These are phyloP conservation scores for Stichopus horrens DNA, from an alignment of 53 echinoderm and acorn worm species.

Conservation along the genomic window DNA sequence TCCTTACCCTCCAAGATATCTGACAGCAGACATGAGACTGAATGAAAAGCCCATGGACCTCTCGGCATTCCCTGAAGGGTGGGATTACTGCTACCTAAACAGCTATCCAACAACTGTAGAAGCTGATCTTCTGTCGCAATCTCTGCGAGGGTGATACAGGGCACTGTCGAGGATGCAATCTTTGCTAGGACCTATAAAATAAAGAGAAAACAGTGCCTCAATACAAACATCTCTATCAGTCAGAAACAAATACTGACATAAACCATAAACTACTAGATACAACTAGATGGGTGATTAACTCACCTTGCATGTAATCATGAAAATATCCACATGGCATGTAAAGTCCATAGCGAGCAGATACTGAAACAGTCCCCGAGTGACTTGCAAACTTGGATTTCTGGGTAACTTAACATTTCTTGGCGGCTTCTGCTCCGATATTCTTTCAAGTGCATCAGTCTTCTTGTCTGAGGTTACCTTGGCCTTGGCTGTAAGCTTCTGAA, in stretches of 20 bases:
- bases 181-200: conserved; percentile 77
- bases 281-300: conserved; percentile 3
- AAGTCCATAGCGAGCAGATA: conserved; percentile 95
- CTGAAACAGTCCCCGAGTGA: conserved; percentile 80
- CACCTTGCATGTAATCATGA: conserved; percentile 98
- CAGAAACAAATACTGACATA: not conserved
- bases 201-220: not conserved
- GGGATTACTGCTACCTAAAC: conserved; percentile 54
- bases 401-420: conserved; percentile 56
- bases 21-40: conserved; percentile 84
- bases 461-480: conserved; percentile 38
- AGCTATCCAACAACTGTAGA: conserved; percentile 77
- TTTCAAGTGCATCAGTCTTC: conserved; percentile 32
- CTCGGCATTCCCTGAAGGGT: conserved; percentile 64
- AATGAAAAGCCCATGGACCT: conserved; percentile 94
- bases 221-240: not conserved
- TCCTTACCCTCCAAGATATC: conserved; percentile 88
- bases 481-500: conserved; percentile 53
- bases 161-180: conserved; percentile 82
- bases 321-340: conserved; percentile 95
- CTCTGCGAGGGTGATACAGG: conserved; percentile 87
- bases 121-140: conserved; percentile 82
- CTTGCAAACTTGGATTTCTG: conserved; percentile 81
- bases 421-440: conserved; percentile 5
- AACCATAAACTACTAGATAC: not conserved